Percentiles rank a stretch among this genome's conserved stretches.
Conservation (phyloP, 2,888 invertebrate species). For the Nasonovia ribisnigri region DNA sequence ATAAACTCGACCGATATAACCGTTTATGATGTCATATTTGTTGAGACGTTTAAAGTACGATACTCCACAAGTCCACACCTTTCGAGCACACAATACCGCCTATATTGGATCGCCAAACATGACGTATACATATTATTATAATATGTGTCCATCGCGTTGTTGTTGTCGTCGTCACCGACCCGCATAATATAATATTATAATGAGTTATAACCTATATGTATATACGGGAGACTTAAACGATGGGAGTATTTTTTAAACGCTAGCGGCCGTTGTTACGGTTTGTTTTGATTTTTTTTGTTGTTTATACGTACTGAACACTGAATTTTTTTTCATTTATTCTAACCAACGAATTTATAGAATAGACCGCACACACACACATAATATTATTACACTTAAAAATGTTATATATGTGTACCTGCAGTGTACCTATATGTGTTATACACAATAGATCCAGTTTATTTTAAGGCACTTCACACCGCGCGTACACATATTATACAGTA, state of each 20-base stretch:
- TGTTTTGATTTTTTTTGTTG: constrained; percentile 49
- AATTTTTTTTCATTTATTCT: constrained; percentile 27
- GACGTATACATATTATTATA: not conserved
- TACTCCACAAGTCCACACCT: constrained; percentile 24
- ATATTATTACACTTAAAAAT: not conserved
- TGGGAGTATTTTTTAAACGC: constrained; percentile 28
- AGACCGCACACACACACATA: constrained; percentile 43
- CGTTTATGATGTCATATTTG: constrained; percentile 20
- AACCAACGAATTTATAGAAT: constrained; percentile 7
- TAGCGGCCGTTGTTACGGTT: constrained; percentile 50
- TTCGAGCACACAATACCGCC: not conserved
- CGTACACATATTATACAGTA: not conserved
- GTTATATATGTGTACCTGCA: not conserved
- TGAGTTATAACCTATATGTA: not conserved
- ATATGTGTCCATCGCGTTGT: not conserved
- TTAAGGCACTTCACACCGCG: constrained; percentile 51
- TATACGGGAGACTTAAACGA: constrained; percentile 58
- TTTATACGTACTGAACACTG: not conserved
- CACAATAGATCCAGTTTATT: constrained; percentile 62
- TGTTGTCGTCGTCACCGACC: constrained; percentile 26
- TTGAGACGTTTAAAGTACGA: not conserved
- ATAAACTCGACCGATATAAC: not conserved
- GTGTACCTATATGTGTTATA: not conserved
- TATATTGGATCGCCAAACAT: constrained; percentile 7
- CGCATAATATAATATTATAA: constrained; percentile 38